Evolutionary conservation across 2,797 vertebrate species (phyloP).

Genomic region (Cryptoblepharus egeriae): DNA sequence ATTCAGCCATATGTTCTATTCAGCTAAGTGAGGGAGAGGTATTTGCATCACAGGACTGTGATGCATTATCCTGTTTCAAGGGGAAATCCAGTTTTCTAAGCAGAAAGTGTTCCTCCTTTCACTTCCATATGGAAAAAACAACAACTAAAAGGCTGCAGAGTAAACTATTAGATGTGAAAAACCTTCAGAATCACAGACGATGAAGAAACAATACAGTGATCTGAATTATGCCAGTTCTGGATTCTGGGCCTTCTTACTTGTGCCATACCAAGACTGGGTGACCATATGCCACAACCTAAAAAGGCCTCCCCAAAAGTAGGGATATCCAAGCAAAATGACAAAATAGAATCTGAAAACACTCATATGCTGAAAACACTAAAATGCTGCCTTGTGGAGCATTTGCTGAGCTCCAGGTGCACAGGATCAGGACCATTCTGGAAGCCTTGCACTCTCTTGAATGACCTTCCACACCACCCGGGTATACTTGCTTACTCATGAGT

Average conservation of each 20-base stretch:
- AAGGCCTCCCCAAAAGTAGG: too few relatives aligned
- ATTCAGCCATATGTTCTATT: slow-evolving; percentile 2
- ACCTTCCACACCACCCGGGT: too few relatives aligned
- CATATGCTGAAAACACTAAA: too few relatives aligned
- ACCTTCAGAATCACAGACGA: neutral
- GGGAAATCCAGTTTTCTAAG: slow-evolving; percentile 7
- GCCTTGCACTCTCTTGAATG: too few relatives aligned
- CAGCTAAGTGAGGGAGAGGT: neutral
- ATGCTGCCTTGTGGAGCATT: too few relatives aligned
- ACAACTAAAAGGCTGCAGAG: neutral
- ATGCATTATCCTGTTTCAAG: neutral
- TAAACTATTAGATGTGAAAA: neutral
- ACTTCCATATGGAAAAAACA: neutral
- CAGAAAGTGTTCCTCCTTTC: neutral
- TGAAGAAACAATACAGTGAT: neutral
- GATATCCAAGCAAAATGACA: too few relatives aligned
- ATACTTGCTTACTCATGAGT: too few relatives aligned
- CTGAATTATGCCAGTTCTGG: neutral
- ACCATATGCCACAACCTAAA: too few relatives aligned
- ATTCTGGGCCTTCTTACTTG: neutral
- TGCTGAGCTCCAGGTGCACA: too few relatives aligned
- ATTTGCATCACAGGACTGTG: slow-evolving; percentile 1
- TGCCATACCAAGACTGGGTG: too few relatives aligned
- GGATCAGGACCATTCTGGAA: too few relatives aligned
- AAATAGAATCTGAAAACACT: too few relatives aligned